phyloP scores from a whole-genome alignment of 2,888 invertebrate species.

The Sarcophaga caerulescens region DNA sequence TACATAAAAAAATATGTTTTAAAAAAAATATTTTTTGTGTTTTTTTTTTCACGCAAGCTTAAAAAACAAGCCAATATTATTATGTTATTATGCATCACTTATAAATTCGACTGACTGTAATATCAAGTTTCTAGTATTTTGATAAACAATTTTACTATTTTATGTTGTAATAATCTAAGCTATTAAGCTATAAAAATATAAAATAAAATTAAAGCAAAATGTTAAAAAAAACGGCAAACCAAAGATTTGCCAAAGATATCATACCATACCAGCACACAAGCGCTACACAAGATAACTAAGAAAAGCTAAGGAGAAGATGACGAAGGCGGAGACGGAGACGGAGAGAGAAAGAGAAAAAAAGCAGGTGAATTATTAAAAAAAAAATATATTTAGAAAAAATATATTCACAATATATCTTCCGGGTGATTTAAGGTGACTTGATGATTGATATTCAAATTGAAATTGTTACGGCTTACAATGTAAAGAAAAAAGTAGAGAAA shows the following conservation, averaged over 20 bases:
- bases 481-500: constrained; percentile 14
- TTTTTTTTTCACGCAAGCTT: constrained; percentile 30
- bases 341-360: constrained; percentile 26
- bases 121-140: too few relatives aligned
- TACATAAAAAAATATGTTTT: too few relatives aligned
- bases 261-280: too few relatives aligned
- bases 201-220: too few relatives aligned
- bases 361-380: constrained; percentile 70
- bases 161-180: constrained; percentile 23
- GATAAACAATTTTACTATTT: constrained; percentile 15
- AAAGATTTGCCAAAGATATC: too few relatives aligned
- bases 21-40: too few relatives aligned
- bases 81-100: neutral
- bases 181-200: constrained; percentile 17
- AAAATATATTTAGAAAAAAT: constrained; percentile 17
- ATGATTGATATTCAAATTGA: constrained; percentile 51
- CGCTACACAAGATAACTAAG: too few relatives aligned
- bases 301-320: too few relatives aligned
- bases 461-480: constrained; percentile 52
- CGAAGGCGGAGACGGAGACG: too few relatives aligned
- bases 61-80: constrained; percentile 26
- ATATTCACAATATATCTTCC: constrained; percentile 66
- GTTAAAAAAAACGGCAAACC: too few relatives aligned
- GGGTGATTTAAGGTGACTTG: constrained; percentile 69
- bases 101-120: too few relatives aligned